These are phyloP conservation scores for Rhinoptilus africanus DNA, from an alignment of 2,113 vertebrate genomes.

Conservation along the genomic window DNA sequence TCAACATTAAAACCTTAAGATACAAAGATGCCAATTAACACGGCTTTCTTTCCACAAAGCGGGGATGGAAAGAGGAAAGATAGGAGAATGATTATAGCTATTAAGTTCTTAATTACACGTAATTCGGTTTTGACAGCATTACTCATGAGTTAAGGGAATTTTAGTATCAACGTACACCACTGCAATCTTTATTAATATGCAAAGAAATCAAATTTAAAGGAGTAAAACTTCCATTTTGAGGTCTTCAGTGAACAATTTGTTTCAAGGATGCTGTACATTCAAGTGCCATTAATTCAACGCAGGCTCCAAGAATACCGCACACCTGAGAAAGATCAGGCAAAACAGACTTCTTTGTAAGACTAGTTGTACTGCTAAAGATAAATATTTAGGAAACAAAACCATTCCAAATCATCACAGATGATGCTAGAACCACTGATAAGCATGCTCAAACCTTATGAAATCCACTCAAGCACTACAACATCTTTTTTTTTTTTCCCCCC, in stretches of 20 bases:
- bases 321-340: neutral
- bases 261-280: neutral
- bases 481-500: neutral
- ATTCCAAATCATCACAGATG: neutral
- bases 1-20: neutral
- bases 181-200: neutral
- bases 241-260: neutral
- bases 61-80: neutral
- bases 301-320: neutral
- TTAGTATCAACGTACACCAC: neutral
- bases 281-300: neutral
- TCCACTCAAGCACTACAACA: neutral
- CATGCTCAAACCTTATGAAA: neutral
- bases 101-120: neutral
- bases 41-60: neutral
- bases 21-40: neutral
- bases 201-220: neutral
- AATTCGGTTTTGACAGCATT: neutral
- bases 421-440: neutral
- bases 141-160: constrained; percentile 12
- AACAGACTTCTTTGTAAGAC: neutral
- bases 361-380: neutral
- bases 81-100: neutral
- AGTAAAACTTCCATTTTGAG: neutral
- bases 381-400: constrained; percentile 9